phyloP scores from a whole-genome alignment of 2,797 vertebrate species.

The Rhinoraja longicauda region DNA sequence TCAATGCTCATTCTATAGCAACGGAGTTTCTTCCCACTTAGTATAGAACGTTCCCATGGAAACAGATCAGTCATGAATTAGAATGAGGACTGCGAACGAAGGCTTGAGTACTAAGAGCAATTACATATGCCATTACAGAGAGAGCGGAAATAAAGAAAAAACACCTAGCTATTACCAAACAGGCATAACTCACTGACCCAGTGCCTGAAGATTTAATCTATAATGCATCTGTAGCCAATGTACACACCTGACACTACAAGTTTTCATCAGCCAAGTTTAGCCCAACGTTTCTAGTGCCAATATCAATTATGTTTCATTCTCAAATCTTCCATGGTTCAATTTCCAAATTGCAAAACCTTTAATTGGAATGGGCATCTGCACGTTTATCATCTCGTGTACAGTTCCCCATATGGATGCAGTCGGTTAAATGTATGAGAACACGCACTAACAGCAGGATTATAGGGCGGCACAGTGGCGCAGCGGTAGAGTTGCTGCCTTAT shows the following conservation, averaged over 20 bases:
- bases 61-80: constrained; percentile 78
- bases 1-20: constrained; percentile 61
- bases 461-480: no score
- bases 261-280: neutral
- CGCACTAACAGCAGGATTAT: neutral
- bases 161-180: constrained; percentile 55
- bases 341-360: neutral
- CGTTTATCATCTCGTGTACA: neutral
- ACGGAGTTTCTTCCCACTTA: constrained; percentile 54
- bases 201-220: neutral
- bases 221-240: neutral
- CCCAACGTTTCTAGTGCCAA: neutral
- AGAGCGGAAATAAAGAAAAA: constrained; percentile 48
- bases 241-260: neutral
- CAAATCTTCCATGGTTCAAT: neutral
- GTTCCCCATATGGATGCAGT: neutral
- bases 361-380: neutral
- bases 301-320: neutral
- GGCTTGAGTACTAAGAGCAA: constrained; percentile 60
- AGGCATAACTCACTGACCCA: constrained; percentile 45
- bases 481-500: no score
- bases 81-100: constrained; percentile 69
- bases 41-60: constrained; percentile 77
- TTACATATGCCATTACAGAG: constrained; percentile 62
- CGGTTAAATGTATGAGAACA: neutral